Percentiles rank a stretch among this genome's conserved stretches.
Evolutionary conservation across 2,797 vertebrate species (phyloP).

Genomic region (Ctenopoma kingsleyae): DNA sequence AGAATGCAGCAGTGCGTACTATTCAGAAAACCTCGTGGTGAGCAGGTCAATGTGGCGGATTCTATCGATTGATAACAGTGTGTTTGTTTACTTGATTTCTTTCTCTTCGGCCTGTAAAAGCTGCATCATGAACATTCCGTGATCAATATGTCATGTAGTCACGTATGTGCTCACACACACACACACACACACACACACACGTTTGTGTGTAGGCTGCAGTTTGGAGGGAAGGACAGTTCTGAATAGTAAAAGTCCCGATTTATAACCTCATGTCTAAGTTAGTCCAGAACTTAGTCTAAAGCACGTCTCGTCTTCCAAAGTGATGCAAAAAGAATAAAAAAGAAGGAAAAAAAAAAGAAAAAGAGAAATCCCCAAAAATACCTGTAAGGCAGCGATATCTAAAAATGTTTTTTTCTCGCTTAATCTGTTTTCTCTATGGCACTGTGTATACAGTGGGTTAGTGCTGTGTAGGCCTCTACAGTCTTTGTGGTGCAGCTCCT

Average conservation of each 20-base stretch:
- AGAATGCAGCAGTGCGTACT: constrained; percentile 30
- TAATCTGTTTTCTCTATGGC: constrained; percentile 58
- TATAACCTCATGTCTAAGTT: constrained; percentile 62
- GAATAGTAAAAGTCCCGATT: constrained; percentile 32
- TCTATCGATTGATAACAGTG: constrained; percentile 49
- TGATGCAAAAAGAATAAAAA: constrained; percentile 65
- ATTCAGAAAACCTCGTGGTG: constrained; percentile 29
- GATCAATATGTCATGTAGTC: constrained; percentile 66
- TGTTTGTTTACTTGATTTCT: constrained; percentile 67
- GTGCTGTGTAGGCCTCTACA: constrained; percentile 74
- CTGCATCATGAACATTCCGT: constrained; percentile 67
- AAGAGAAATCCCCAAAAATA: constrained; percentile 11
- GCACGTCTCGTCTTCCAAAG: constrained; percentile 80
- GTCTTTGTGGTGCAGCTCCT: constrained; percentile 79
- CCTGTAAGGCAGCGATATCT: constrained; percentile 59
- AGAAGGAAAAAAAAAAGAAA: constrained; percentile 4
- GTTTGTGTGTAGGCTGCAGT: constrained; percentile 29
- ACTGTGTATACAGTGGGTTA: constrained; percentile 71
- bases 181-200: constrained; percentile 17
- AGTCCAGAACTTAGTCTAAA: constrained; percentile 65
- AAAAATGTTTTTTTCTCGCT: constrained; percentile 45
- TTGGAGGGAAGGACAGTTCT: constrained; percentile 27
- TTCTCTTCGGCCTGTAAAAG: constrained; percentile 54
- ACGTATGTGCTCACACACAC: constrained; percentile 41
- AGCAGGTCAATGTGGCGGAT: constrained; percentile 29